Evolutionary conservation across 2,113 vertebrate species (phyloP), one percentile per base, ranked within the genome.

Genomic region (Tiliqua scincoides): DNA sequence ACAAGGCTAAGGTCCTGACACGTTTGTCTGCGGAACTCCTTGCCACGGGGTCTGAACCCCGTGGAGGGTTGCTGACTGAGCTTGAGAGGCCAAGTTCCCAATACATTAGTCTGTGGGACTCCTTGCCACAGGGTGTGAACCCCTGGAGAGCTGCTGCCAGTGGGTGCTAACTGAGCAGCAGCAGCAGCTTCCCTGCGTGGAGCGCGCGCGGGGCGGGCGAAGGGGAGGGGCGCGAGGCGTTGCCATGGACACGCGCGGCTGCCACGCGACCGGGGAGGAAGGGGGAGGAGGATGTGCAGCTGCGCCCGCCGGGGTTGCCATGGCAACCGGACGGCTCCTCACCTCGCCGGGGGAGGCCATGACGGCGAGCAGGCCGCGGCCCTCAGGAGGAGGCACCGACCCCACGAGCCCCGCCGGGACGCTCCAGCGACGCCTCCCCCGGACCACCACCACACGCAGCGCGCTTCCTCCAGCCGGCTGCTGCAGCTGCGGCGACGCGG

Each of bases 321-420:
- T 9, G 57, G 32, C 5, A 25, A 2, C 8, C 57, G 32, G 1
- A 6, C 92, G 32, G n/a, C 1, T 32, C 8, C 3, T 93, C 90
- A 95, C 94, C 94, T 95, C 90, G 30, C 81, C 91, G 2, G 84
- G 68, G 73, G 79, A 82, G 30, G 82, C 90, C 94, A 95, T 94
- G 86, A n/a, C n/a, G n/a, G 72, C 85, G 59, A 63, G 85, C 21
- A 76, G 83, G 43, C 3, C 3, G 12, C 72, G 40, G 76, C 11
- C n/a, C 82, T 67, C n/a, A 71, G 87, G 21, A 15, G 37, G 21
- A 72, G 74, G 75, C 65, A 25, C 2, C 3, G 54, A 25, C 2
- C 10, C 3, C 10, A 37, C 12, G 85, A 40, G 84, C 88, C 88
- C 43, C 54, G 87, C 87, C 63, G 77, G 25, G 88, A 85, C 77